These are phyloP conservation scores for Morinoia aosen DNA, from an alignment of 2,888 invertebrate genomes.

Conservation along the genomic window DNA sequence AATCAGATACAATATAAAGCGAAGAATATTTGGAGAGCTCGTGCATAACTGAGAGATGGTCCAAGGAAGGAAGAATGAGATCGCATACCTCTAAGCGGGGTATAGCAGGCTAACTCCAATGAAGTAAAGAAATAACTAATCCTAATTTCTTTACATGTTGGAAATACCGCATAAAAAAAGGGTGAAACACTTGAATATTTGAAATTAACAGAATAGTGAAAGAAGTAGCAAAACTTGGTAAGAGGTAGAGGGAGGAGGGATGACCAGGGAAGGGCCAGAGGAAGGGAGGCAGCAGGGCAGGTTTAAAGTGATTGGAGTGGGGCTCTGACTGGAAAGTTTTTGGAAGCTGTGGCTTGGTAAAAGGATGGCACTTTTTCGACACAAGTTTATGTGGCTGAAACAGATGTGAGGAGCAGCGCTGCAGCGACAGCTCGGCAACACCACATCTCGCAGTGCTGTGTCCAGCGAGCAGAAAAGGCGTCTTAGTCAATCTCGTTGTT, in stretches of 20 bases:
- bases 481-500: not conserved
- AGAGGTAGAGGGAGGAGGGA: not conserved
- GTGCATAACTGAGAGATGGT: not conserved
- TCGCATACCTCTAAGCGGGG: not conserved
- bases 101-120: not conserved
- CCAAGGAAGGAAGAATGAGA: not conserved
- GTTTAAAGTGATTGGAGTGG: conserved; percentile 18
- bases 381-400: conserved; percentile 10
- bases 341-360: conserved; percentile 4
- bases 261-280: not conserved
- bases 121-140: not conserved
- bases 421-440: not conserved
- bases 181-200: not conserved
- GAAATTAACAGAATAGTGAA: not conserved
- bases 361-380: conserved; percentile 10
- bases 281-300: conserved; percentile 34
- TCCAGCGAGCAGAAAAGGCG: not conserved
- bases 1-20: not conserved
- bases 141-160: not conserved
- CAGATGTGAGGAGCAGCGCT: not conserved
- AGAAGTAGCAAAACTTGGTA: not conserved
- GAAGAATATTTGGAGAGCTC: not conserved
- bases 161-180: not conserved
- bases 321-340: not conserved
- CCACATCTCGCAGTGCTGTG: not conserved